Conservation (phyloP, 2,888 invertebrate species). For the Heliconius cydno region DNA sequence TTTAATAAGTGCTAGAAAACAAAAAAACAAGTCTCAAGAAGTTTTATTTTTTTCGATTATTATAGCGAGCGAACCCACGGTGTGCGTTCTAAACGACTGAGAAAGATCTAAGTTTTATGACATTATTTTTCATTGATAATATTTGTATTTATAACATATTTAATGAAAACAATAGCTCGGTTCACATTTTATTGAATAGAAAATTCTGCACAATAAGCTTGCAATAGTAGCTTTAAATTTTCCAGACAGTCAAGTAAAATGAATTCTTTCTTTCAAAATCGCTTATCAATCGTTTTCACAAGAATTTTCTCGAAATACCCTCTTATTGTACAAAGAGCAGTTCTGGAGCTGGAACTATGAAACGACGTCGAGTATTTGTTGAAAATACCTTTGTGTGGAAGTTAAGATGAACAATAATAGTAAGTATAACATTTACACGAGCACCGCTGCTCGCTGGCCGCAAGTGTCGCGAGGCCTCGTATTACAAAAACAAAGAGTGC, state of each 20-base stretch:
- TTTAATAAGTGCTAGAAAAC: no score
- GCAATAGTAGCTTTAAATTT: conserved; percentile 20
- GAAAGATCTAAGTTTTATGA: no score
- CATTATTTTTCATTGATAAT: background rate
- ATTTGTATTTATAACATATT: background rate
- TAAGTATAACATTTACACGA: conserved; percentile 39
- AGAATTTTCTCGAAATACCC: conserved; percentile 13
- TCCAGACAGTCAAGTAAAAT: conserved; percentile 20
- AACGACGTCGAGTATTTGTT: conserved; percentile 3
- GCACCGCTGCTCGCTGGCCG: conserved; percentile 46
- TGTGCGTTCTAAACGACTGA: no score
- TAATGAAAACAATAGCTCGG: background rate
- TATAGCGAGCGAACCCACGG: no score
- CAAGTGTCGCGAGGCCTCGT: conserved; percentile 59
- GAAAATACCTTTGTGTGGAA: conserved; percentile 24
- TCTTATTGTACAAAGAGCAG: conserved; percentile 14
- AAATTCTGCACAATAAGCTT: conserved; percentile 16
- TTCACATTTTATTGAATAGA: conserved; percentile 4
- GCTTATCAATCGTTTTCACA: conserved; percentile 24
- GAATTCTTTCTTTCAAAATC: conserved; percentile 25
- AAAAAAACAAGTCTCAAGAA: no score
- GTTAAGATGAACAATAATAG: conserved; percentile 34
- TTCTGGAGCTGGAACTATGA: background rate
- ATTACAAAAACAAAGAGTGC: conserved; percentile 68
- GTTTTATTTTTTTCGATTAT: no score